Conservation (phyloP, 2,797 vertebrate species). For the Chelonia mydas region DNA sequence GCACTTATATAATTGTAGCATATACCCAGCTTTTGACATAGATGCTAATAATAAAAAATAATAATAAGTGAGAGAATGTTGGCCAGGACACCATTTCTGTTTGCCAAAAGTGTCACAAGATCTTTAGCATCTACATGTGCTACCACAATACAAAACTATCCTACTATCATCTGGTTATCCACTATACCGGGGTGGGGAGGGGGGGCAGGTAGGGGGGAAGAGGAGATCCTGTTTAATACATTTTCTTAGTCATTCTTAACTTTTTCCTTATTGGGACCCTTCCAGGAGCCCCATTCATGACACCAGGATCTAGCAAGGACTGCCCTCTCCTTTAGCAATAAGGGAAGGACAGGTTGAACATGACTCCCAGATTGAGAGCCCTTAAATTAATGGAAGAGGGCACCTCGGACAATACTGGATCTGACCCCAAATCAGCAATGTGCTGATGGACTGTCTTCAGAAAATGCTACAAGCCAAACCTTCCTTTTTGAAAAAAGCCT, state of each 20-base stretch:
- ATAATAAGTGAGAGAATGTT: not conserved
- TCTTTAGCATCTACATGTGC: not conserved
- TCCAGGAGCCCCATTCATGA: no score
- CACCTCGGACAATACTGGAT: not conserved
- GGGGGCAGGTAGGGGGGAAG: accelerated
- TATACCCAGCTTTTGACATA: no score
- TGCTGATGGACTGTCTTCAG: not conserved
- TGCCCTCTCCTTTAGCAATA: not conserved
- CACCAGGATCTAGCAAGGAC: not conserved
- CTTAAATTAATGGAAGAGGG: not conserved
- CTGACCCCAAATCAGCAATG: not conserved
- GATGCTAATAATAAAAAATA: no score
- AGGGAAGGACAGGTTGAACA: not conserved
- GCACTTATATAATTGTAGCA: not conserved
- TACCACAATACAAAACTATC: no score
- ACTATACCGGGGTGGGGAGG: no score
- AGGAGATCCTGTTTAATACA: not conserved
- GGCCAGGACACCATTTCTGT: not conserved
- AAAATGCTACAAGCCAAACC: not conserved
- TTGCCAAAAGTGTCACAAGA: not conserved
- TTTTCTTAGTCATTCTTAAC: not conserved
- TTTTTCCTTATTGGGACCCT: not conserved
- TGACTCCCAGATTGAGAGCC: not conserved
- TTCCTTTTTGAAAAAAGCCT: not conserved
- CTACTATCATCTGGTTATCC: no score